These are phyloP conservation scores for Salvelinus alpinus DNA, from an alignment of 2,113 vertebrate species.

Conservation along the genomic window DNA sequence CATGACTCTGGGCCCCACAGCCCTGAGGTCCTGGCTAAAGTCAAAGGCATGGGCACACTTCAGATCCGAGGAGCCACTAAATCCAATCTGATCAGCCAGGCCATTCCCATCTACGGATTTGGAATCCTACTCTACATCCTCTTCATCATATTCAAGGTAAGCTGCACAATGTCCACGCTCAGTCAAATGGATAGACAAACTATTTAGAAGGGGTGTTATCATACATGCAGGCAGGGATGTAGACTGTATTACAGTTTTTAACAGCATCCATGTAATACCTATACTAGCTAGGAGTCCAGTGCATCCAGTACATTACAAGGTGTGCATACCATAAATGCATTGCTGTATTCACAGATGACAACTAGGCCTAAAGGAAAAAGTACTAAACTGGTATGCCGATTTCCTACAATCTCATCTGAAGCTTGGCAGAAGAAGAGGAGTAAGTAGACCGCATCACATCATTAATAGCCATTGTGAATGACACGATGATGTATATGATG, in stretches of 20 bases:
- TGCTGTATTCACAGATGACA: constrained; percentile 77
- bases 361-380: constrained; percentile 72
- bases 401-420: constrained; percentile 5
- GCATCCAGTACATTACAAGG: background rate
- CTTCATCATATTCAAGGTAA: constrained; percentile 94
- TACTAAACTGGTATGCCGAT: constrained; percentile 30
- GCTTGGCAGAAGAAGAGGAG: constrained; percentile 1
- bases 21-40: constrained; percentile 79
- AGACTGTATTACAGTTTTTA: background rate
- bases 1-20: constrained; percentile 76
- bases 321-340: background rate
- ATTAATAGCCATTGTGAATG: background rate
- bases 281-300: too few relatives aligned
- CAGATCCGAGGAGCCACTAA: constrained; percentile 57
- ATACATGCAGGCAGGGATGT: background rate
- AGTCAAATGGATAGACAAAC: too few relatives aligned
- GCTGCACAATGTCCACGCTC: background rate
- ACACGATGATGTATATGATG: background rate
- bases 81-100: constrained; percentile 86
- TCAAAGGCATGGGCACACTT: constrained; percentile 64
- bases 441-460: background rate
- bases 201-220: too few relatives aligned
- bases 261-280: background rate
- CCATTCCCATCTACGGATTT: constrained; percentile 94
- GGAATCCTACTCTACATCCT: constrained; percentile 94